These are phyloP conservation scores for Nymphalis c-album DNA, from an alignment of 2,888 invertebrate species.

Conservation along the genomic window DNA sequence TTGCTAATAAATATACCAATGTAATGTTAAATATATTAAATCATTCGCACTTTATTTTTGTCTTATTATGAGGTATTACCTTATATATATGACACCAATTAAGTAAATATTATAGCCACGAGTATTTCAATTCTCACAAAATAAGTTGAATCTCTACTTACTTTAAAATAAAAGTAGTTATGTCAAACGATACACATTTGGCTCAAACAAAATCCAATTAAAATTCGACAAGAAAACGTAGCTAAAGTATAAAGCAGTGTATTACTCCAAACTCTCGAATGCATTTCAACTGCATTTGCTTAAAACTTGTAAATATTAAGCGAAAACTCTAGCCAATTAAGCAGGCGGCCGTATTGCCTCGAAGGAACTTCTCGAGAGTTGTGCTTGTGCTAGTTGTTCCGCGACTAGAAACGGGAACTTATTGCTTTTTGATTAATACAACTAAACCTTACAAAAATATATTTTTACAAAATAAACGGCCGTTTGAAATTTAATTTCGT, in stretches of 20 bases:
- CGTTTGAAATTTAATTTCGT: neutral
- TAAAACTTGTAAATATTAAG: constrained; percentile 69
- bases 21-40: too few species aligned
- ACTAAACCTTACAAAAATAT: constrained; percentile 25
- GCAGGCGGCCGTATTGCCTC: constrained; percentile 58
- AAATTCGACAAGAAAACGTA: constrained; percentile 48
- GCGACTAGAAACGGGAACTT: constrained; percentile 59
- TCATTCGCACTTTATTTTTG: too few species aligned
- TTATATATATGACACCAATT: too few species aligned
- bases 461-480: neutral
- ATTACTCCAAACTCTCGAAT: constrained; percentile 53
- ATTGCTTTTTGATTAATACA: constrained; percentile 63
- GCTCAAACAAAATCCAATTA: constrained; percentile 47
- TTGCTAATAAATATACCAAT: too few species aligned
- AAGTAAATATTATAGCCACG: too few species aligned
- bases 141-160: neutral
- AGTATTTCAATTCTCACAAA: neutral
- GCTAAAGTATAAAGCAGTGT: constrained; percentile 47
- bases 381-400: constrained; percentile 49
- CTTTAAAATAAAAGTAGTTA: constrained; percentile 3
- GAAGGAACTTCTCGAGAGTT: constrained; percentile 56
- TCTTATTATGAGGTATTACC: too few species aligned
- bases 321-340: constrained; percentile 72
- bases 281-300: constrained; percentile 62
- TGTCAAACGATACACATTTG: constrained; percentile 7